Evolutionary conservation across 1,140 invertebrate species (phyloP), one percentile per base, ranked within the genome.

Genomic region (Nasonia longicornis): DNA sequence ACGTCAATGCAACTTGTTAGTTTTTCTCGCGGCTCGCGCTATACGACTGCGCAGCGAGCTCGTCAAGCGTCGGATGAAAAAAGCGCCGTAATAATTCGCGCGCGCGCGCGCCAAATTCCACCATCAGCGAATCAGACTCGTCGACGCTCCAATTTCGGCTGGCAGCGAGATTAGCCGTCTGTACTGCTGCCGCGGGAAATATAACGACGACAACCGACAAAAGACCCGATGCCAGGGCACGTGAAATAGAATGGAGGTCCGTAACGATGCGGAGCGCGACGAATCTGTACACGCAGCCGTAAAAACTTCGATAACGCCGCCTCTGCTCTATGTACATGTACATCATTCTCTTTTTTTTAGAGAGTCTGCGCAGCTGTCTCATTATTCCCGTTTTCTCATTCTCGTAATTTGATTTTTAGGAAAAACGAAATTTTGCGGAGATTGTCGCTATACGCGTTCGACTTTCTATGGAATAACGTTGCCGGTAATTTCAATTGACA

Each of bases 241-340:
- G 63, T 73, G 38, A 73, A 73, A 73, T 26, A 48, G 42, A 8
- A 48, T 48, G 42, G 42, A 8, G 26, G 35, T 3, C 14, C 66
- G 14, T 38, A 31, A 76, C 20, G 58, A 35, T 67, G 26, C 1
- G 64, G 64, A 67, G 16, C n/a, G 11, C 3, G 64, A 63, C 26
- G 67, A 35, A 1, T 26, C 26, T 35, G 10, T 29, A 20, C 10
- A 42, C 31, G 26, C 12, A 11, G 58, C 31, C 3, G 58, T 76
- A 76, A 76, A 35, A 76, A 66, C 29, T 66, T 31, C 48, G 35
- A 66, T 74, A 74, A 74, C 58, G 12, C 26, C 22, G 22, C 58
- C 11, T 26, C 26, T 29, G 10, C 52, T 58, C 26, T 26, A 26
- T 26, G 1, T 26, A 58, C n/a, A 7, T 7, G 14, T n/a, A 16